Percentiles rank a stretch among this genome's conserved stretches.
Conservation (phyloP, 2,888 invertebrate genomes). For the Ptychoptera albimana region DNA sequence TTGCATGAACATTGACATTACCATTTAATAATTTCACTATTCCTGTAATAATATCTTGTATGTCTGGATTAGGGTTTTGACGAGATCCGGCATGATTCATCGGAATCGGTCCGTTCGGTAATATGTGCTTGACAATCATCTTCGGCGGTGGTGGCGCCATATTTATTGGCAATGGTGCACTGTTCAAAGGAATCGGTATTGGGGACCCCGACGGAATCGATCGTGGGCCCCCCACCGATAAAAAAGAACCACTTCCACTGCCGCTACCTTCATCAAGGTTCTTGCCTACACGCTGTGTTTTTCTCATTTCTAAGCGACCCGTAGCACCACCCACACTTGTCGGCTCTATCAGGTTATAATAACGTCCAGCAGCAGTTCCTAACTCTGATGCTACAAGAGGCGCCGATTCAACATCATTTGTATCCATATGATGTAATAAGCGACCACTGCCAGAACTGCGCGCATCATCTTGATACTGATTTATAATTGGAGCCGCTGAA, state of each 20-base stretch:
- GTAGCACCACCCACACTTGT: not conserved
- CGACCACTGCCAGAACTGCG: slow-evolving; percentile 12
- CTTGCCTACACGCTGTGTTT: slow-evolving; percentile 19
- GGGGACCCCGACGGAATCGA: slow-evolving; percentile 30
- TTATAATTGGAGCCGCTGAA: slow-evolving; percentile 40
- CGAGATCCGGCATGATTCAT: slow-evolving; percentile 22
- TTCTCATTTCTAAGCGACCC: not conserved
- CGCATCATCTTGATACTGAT: slow-evolving; percentile 22
- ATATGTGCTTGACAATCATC: not conserved
- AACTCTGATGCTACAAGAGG: too few relatives aligned
- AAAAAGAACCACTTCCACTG: slow-evolving; percentile 26
- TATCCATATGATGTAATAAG: slow-evolving; percentile 14
- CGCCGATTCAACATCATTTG: slow-evolving; percentile 11
- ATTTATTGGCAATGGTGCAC: not conserved
- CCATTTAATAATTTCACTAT: slow-evolving; percentile 78
- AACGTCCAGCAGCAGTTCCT: slow-evolving; percentile 16
- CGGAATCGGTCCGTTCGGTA: slow-evolving; percentile 18
- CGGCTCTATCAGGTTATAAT: slow-evolving; percentile 19
- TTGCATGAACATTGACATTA: slow-evolving; percentile 72
- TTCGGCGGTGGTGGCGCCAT: too few relatives aligned
- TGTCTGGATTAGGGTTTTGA: slow-evolving; percentile 54
- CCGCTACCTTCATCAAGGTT: slow-evolving; percentile 21
- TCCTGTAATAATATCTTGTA: slow-evolving; percentile 81
- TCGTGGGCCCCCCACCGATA: slow-evolving; percentile 31
- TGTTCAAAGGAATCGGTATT: slow-evolving; percentile 17